phyloP scores from a whole-genome alignment of 2,888 invertebrate genomes.

The Tuta absoluta region DNA sequence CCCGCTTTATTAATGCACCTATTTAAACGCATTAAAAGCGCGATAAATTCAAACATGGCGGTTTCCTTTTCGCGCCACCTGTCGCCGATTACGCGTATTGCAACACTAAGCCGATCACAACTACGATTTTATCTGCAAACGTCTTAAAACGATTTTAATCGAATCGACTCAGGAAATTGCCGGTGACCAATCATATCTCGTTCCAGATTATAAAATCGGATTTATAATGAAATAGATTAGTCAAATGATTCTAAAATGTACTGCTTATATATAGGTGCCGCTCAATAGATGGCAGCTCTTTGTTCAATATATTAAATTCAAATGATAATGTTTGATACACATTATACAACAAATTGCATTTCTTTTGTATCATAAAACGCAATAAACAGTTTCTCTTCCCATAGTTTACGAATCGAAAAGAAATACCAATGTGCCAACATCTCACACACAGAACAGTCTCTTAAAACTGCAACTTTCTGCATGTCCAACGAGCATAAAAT shows the following conservation, averaged over 20 bases:
- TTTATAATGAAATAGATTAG: background rate
- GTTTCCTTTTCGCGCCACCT: slow-evolving; percentile 18
- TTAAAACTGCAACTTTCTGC: slow-evolving; percentile 8
- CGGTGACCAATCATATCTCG: slow-evolving; percentile 10
- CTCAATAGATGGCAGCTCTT: background rate
- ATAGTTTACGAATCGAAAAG: background rate
- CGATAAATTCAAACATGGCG: slow-evolving; percentile 5
- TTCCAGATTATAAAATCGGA: background rate
- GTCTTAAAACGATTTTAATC: slow-evolving; percentile 22
- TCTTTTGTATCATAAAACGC: too few relatives aligned
- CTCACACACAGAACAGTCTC: background rate
- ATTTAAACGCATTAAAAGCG: background rate
- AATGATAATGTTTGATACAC: too few relatives aligned
- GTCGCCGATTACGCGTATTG: slow-evolving; percentile 14
- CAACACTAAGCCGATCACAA: slow-evolving; percentile 12
- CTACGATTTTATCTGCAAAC: slow-evolving; percentile 11
- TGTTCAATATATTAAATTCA: background rate
- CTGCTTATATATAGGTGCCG: background rate
- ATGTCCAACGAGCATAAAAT: slow-evolving; percentile 2
- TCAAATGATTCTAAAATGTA: background rate
- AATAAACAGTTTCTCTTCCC: too few relatives aligned
- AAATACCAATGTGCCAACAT: background rate
- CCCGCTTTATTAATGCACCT: background rate
- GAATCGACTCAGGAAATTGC: slow-evolving; percentile 18
- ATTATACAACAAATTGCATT: too few relatives aligned